Conservation (phyloP, 1,140 invertebrate species). For the Camponotus vicinus region DNA sequence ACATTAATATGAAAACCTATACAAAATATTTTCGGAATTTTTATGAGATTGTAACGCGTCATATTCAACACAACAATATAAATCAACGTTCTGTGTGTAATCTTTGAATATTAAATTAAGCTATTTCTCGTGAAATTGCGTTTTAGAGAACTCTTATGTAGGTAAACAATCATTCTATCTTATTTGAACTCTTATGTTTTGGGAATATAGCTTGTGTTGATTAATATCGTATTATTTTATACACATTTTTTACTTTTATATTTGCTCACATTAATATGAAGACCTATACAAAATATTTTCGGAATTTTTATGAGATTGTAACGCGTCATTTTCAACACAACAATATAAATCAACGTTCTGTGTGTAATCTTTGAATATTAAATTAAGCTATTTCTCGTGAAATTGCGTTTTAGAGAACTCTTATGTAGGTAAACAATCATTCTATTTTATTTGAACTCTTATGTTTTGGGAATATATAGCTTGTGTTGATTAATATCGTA, state of each 20-base stretch:
- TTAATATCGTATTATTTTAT: constrained; percentile 37
- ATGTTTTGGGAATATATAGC: neutral
- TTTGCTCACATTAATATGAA: neutral
- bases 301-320: constrained; percentile 37
- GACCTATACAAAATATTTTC: neutral
- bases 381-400: too few species aligned
- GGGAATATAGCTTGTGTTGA: neutral
- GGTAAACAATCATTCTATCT: constrained; percentile 9
- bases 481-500: constrained; percentile 20
- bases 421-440: neutral
- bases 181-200: neutral
- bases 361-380: too few species aligned
- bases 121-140: neutral
- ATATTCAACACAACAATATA: constrained; percentile 31
- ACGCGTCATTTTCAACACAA: constrained; percentile 10
- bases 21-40: constrained; percentile 12
- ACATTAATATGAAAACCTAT: neutral
- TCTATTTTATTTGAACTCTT: neutral
- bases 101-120: too few species aligned
- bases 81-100: constrained; percentile 4
- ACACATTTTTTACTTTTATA: neutral
- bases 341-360: constrained; percentile 24
- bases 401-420: constrained; percentile 13
- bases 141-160: constrained; percentile 11
- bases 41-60: constrained; percentile 23